A percentile compares a stretch with the other conserved stretches of the same genome.
Evolutionary conservation across 2,113 vertebrate species (phyloP).

Genomic region (Cyphomyrus discorhynchus): DNA sequence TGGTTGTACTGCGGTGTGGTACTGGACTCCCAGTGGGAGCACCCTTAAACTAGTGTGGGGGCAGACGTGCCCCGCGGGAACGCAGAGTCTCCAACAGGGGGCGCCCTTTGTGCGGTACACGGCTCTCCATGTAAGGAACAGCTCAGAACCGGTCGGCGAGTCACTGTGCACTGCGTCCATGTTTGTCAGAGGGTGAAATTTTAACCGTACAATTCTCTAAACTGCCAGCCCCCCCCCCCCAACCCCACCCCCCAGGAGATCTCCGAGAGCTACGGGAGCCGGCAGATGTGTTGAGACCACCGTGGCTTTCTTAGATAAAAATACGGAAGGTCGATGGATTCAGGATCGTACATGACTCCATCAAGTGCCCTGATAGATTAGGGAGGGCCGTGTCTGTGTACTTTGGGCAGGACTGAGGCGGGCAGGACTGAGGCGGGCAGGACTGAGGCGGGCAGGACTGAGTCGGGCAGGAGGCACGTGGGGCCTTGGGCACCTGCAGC

Average conservation of each 20-base stretch:
- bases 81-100: neutral
- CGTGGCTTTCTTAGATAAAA: neutral
- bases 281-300: neutral
- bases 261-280: neutral
- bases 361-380: neutral
- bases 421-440: neutral
- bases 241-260: neutral
- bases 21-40: neutral
- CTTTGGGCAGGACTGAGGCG: neutral
- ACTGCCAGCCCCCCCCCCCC: neutral
- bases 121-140: neutral
- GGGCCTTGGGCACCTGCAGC: neutral
- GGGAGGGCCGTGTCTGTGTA: neutral
- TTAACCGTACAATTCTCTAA: neutral
- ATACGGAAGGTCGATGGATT: neutral
- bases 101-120: neutral
- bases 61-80: neutral
- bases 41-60: neutral
- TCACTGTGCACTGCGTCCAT: neutral
- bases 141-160: neutral
- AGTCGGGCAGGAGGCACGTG: neutral
- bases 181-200: neutral
- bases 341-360: neutral
- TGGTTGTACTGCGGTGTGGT: neutral
- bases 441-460: too few relatives aligned